Evolutionary conservation across 2,113 vertebrate genomes (phyloP).

Genomic region (Pluvialis apricaria): DNA sequence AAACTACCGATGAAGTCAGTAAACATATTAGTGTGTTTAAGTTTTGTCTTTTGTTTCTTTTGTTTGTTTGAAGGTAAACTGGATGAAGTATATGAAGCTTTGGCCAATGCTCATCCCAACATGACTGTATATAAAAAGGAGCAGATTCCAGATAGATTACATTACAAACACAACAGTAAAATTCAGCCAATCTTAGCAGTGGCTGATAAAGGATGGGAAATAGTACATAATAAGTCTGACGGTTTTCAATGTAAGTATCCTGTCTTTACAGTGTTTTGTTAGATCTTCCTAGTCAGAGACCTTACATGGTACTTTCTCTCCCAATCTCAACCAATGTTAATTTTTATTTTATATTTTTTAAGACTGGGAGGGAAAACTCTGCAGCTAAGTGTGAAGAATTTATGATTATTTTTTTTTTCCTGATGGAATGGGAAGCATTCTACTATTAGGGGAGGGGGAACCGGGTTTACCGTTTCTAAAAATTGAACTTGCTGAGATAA

Average conservation of each 20-base stretch:
- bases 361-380: neutral
- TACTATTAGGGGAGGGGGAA: neutral
- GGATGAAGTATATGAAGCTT: slow-evolving; percentile 79
- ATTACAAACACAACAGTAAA: slow-evolving; percentile 82
- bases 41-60: neutral
- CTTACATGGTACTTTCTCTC: neutral
- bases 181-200: slow-evolving; percentile 87
- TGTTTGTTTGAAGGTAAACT: slow-evolving; percentile 77
- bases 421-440: neutral
- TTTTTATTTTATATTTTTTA: neutral
- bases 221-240: slow-evolving; percentile 80
- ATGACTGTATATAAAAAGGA: slow-evolving; percentile 87
- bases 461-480: neutral
- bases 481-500: neutral
- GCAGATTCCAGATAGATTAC: slow-evolving; percentile 80
- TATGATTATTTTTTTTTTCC: fast-evolving
- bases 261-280: neutral
- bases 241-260: slow-evolving; percentile 78
- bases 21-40: neutral
- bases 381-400: neutral
- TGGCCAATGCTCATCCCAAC: slow-evolving; percentile 82
- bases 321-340: neutral
- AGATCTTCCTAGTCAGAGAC: neutral
- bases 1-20: neutral
- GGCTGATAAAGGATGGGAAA: slow-evolving; percentile 87